These are phyloP conservation scores for Hozukius guyotensis DNA, from an alignment of 2,797 vertebrate genomes.

Conservation along the genomic window DNA sequence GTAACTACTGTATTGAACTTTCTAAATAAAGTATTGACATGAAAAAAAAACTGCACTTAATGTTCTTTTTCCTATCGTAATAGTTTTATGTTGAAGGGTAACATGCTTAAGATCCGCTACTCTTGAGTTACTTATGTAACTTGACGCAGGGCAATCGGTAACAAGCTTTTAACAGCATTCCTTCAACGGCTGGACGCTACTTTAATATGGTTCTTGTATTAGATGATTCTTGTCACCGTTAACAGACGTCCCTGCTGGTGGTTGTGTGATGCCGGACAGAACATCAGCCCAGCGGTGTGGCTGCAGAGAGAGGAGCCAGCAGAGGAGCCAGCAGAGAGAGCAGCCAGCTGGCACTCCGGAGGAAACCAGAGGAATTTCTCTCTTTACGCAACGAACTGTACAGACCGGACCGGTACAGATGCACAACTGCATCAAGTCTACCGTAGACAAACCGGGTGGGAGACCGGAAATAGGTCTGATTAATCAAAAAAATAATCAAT, in stretches of 20 bases:
- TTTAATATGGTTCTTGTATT: background rate
- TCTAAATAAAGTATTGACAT: too few relatives aligned
- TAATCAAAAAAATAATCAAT: background rate
- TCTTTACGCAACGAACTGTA: constrained; percentile 16
- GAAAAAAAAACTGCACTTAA: too few relatives aligned
- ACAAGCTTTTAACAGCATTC: background rate
- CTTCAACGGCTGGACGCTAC: background rate
- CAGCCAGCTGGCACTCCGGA: constrained; percentile 26
- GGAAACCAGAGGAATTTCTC: constrained; percentile 36
- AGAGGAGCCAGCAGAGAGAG: background rate
- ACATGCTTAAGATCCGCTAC: background rate
- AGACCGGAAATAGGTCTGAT: background rate
- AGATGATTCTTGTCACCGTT: too few relatives aligned
- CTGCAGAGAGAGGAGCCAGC: background rate
- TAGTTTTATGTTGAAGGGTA: constrained; percentile 36
- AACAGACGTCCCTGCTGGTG: background rate
- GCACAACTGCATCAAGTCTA: background rate
- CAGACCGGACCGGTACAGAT: constrained; percentile 11
- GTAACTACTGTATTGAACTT: too few relatives aligned
- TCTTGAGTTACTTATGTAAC: background rate
- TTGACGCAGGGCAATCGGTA: background rate
- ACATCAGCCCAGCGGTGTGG: background rate
- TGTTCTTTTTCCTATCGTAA: background rate
- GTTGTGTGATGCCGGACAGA: background rate
- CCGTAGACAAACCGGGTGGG: background rate